Percentiles rank a stretch among this genome's conserved stretches.
phyloP scores from a whole-genome alignment of 2,113 vertebrate genomes.

The Alligator sinensis region DNA sequence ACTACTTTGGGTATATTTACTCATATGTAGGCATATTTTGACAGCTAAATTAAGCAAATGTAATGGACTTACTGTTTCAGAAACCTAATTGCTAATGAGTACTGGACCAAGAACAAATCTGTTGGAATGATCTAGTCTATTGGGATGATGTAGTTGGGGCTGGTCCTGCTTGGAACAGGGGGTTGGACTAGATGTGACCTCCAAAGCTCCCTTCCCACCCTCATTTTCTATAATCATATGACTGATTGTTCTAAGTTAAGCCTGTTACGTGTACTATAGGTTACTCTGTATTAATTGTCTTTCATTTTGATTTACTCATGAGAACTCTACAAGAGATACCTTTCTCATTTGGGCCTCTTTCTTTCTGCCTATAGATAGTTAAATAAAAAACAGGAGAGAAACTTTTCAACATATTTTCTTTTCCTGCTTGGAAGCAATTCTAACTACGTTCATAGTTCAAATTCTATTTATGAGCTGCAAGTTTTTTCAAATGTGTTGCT shows the following conservation, averaged over 20 bases:
- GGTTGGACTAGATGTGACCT: too few relatives aligned
- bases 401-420: too few relatives aligned
- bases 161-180: too few relatives aligned
- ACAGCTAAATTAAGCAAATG: conserved; percentile 19
- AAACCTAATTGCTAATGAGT: background rate
- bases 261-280: background rate
- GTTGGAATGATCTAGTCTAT: too few relatives aligned
- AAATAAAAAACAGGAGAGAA: too few relatives aligned
- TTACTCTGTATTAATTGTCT: background rate
- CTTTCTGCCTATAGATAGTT: too few relatives aligned
- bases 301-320: background rate
- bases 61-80: background rate
- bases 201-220: too few relatives aligned
- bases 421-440: too few relatives aligned
- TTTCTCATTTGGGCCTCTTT: background rate
- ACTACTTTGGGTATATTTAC: background rate
- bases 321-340: background rate
- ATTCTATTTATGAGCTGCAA: background rate
- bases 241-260: background rate
- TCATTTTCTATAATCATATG: too few relatives aligned
- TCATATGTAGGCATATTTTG: background rate
- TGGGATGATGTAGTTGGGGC: too few relatives aligned
- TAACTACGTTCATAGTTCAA: background rate
- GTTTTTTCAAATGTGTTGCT: background rate
- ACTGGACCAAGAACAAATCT: background rate